Evolutionary conservation across 2,113 vertebrate species (phyloP), one percentile per base, ranked within the genome.

Genomic region (Ictalurus punctatus): DNA sequence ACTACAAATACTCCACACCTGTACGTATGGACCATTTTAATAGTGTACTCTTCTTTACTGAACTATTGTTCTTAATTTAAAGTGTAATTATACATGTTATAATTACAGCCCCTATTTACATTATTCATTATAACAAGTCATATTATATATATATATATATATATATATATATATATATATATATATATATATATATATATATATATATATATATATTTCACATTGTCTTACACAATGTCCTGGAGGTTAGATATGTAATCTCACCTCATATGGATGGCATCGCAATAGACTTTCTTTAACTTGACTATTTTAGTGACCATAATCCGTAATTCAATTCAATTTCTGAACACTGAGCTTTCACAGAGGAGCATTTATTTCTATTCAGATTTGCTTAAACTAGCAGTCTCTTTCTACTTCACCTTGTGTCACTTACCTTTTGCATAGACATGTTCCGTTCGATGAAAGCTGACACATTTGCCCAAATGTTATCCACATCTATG

Each of bases 401-500:
- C 37, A 40, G 34, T 0, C 17, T 74, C 34, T 74, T 79, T 78
- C 12, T 79, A 54, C 13, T 54, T 79, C 16, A 59, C 79, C n/a
- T 82, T 34, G 54, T 9, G 17, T 59, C 44, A 58, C 91, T 90
- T 89, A 97, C 96, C 96, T 96, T 97, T 40, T 93, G 92, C 89
- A 93, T 85, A 6, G 91, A 88, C 91, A 96, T 92, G 78, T 97
- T 96, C 54, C 82, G 90, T 92, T 95, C 87, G 73, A 96, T 94
- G 87, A 95, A 96, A n/a, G 92, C 89, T 4, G 95, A 95, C 52
- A 97, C 95, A 54, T 92, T 89, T 40, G 63, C 93, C 96, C 96
- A 97, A 90, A 97, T 95, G 61, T 81, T 71, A 58, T 92, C 91
- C 37, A 97, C 90, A 88, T 97, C 96, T 97, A 91, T 86, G 93